Base-by-base conservation (phyloP, 2,113 vertebrate genomes). In the Ameiurus melas region DNA sequence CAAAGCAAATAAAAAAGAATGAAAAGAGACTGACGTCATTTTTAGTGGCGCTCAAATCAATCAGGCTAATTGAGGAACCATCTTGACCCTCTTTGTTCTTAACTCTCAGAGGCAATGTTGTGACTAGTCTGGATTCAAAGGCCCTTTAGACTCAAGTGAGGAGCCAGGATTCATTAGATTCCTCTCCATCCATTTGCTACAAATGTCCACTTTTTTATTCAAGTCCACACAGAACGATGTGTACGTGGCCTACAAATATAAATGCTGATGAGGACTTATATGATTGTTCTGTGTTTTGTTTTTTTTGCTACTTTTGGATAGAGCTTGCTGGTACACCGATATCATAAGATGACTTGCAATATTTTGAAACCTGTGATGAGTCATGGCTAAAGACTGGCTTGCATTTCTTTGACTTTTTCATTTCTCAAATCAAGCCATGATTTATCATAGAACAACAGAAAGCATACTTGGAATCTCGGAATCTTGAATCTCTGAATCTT, bases 161-260 rank as follows among this genome's bases (percentile, higher is more conserved):
- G 85, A 89, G 80, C 78, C 55, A 57, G 79, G 86, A 85, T 73
- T 87, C 73, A 68, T 86, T 86, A 51, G 75, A 78, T 27, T 86
- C 60, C 12, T 53, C 58, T 47, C n/a, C 43, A 66, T 55, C 51
- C 47, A 82, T 81, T 81, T n/a, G 62, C 86, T 39, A 82, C 22
- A 55, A 71, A 71, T 70, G 77, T 62, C 27, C 64, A 51, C 5
- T 39, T 47, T 20, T 47, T 53, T 7, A 51, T 78, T 47, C 62
- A 68, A 58, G 47, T 88, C 22, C 3, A 68, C 55, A 71, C 39
- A 73, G 64, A 53, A 88, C 43, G 64, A 16, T 68, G 53, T 66
- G 5, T 39, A 87, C 68, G 16, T 55, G 68, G 19, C 53, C 19
- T 55, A 64, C 43, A 84, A 27, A 83, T 55, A 14, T 85, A 68